Conservation (phyloP, 2,113 vertebrate species). For the Alaudala cheleensis region DNA sequence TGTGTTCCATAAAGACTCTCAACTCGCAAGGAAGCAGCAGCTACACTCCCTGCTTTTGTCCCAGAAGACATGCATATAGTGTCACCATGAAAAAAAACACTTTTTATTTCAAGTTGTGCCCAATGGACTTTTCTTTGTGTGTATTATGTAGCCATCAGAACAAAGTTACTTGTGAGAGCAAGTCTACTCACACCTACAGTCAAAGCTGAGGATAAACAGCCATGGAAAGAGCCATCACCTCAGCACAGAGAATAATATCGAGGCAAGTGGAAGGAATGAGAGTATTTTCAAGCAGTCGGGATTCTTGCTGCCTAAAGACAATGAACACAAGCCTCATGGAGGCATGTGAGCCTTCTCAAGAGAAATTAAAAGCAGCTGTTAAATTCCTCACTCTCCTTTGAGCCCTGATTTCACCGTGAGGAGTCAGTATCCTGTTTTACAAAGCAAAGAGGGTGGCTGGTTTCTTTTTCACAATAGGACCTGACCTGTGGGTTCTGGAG, state of each 20-base stretch:
- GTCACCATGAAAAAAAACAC: background rate
- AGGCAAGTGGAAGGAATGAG: background rate
- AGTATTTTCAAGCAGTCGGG: constrained; percentile 26
- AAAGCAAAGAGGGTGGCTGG: background rate
- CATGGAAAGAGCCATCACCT: background rate
- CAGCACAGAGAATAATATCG: background rate
- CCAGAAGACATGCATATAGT: background rate
- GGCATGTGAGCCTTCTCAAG: background rate
- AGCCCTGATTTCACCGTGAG: constrained; percentile 39
- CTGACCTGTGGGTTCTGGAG: constrained; percentile 31
- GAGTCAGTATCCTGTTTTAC: constrained; percentile 35
- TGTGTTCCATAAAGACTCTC: constrained; percentile 17
- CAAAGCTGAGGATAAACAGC: background rate
- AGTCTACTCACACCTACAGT: background rate
- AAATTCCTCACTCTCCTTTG: background rate
- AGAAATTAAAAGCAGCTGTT: constrained; percentile 58
- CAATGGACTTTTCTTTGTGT: background rate
- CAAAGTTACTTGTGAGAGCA: background rate
- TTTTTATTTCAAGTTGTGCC: background rate
- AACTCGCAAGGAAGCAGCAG: background rate
- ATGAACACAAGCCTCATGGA: background rate
- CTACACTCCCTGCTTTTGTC: constrained; percentile 56
- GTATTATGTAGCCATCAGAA: background rate
- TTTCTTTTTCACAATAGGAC: constrained; percentile 29
- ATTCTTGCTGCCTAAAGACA: constrained; percentile 22